phyloP scores from a whole-genome alignment of 1,140 invertebrate species.

The Cotesia glomerata region DNA sequence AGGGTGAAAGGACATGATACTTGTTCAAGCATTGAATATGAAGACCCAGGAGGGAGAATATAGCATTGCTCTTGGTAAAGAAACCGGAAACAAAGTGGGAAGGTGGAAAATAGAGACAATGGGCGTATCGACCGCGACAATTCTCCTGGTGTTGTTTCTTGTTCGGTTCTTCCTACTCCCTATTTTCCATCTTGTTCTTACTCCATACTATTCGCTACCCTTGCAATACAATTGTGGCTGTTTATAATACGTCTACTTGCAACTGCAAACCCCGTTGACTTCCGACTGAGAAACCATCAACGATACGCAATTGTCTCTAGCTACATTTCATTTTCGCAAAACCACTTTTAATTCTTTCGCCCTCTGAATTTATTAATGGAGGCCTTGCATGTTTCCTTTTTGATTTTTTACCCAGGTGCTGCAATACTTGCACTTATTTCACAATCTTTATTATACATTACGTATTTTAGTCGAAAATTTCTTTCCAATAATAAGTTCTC shows the following conservation, averaged over 20 bases:
- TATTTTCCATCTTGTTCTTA: constrained; percentile 16
- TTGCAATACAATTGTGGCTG: too few species aligned
- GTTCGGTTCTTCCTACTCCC: constrained; percentile 22
- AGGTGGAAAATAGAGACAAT: constrained; percentile 36
- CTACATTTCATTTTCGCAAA: too few species aligned
- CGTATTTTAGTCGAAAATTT: not conserved
- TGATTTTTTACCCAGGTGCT: too few species aligned
- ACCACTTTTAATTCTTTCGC: too few species aligned
- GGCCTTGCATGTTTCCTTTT: too few species aligned
- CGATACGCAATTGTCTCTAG: constrained; percentile 12
- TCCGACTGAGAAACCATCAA: constrained; percentile 2
- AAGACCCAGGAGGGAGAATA: too few species aligned
- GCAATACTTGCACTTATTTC: too few species aligned
- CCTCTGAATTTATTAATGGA: too few species aligned
- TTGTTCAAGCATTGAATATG: not conserved
- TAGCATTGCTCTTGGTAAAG: not conserved
- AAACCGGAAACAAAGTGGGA: constrained; percentile 28
- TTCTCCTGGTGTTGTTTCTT: not conserved
- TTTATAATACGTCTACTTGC: constrained; percentile 7
- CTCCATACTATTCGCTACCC: too few species aligned
- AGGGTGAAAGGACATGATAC: not conserved
- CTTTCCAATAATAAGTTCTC: not conserved
- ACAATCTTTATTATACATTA: too few species aligned
- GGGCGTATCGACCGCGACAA: constrained; percentile 39
- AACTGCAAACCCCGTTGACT: constrained; percentile 3